These are phyloP conservation scores for Limnephilus rhombicus DNA, from an alignment of 2,888 invertebrate species.

Conservation along the genomic window DNA sequence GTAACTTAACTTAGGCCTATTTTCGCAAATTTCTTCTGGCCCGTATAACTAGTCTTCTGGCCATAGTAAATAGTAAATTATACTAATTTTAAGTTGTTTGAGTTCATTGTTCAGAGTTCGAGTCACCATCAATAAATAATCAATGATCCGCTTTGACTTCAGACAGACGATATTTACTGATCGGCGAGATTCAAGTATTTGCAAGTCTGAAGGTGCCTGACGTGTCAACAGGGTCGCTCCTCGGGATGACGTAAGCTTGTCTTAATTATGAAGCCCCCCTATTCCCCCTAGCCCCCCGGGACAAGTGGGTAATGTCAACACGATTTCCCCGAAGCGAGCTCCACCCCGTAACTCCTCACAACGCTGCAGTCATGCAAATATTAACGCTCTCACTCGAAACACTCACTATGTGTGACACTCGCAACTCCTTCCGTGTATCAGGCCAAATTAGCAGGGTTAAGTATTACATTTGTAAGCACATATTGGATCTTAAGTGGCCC, in stretches of 20 bases:
- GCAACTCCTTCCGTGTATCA: not conserved
- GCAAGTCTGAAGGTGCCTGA: not conserved
- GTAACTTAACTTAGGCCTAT: too few relatives aligned
- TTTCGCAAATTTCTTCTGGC: not conserved
- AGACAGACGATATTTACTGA: not conserved
- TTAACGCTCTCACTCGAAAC: not conserved
- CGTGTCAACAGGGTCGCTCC: constrained; percentile 16
- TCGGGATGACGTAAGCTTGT: constrained; percentile 24
- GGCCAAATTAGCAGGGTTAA: not conserved
- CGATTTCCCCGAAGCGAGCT: constrained; percentile 50
- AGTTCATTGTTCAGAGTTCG: not conserved
- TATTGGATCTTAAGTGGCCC: not conserved
- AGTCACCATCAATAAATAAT: not conserved
- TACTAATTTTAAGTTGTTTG: not conserved
- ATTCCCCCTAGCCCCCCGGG: not conserved
- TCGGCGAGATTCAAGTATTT: not conserved
- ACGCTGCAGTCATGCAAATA: constrained; percentile 27
- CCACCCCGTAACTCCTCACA: not conserved
- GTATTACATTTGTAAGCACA: not conserved
- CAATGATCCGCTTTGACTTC: not conserved
- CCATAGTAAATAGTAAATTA: not conserved
- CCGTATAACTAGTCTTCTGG: not conserved
- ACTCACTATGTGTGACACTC: not conserved
- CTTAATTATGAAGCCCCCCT: constrained; percentile 34
- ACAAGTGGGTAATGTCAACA: constrained; percentile 51